A percentile compares a stretch with the other conserved stretches of the same genome.
These are phyloP conservation scores for Selenia dentaria DNA, from an alignment of 2,888 invertebrate species.

Conservation along the genomic window DNA sequence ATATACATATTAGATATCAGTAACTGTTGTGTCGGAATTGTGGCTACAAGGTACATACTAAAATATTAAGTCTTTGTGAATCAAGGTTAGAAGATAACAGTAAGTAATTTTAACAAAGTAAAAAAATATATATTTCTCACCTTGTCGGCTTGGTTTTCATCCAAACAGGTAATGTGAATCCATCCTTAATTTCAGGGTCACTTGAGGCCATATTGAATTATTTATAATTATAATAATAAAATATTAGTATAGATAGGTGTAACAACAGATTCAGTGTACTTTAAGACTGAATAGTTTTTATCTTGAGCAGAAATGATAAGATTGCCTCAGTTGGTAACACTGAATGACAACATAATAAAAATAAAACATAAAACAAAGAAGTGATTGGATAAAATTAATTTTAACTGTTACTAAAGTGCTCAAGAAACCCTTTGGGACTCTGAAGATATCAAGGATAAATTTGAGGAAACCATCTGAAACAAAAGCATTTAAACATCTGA, in stretches of 20 bases:
- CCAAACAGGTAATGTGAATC: constrained; percentile 89
- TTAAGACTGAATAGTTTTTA: constrained; percentile 53
- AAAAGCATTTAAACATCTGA: constrained; percentile 34
- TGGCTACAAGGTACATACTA: no score
- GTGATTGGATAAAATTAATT: constrained; percentile 35
- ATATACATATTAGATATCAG: no score
- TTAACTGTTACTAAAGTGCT: constrained; percentile 39
- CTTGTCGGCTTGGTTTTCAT: constrained; percentile 88
- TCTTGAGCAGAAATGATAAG: constrained; percentile 81
- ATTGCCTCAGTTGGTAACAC: constrained; percentile 59
- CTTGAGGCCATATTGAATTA: constrained; percentile 70
- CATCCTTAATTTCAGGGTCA: constrained; percentile 85
- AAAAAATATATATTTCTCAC: constrained; percentile 44
- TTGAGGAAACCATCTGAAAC: constrained; percentile 71
- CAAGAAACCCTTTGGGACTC: constrained; percentile 71
- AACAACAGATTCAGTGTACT: constrained; percentile 44
- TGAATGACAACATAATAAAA: constrained; percentile 44
- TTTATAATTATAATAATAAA: constrained; percentile 3
- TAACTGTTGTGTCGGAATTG: no score
- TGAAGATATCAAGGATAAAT: constrained; percentile 59
- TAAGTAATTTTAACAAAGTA: no score
- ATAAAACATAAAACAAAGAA: constrained; percentile 28
- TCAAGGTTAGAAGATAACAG: no score
- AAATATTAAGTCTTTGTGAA: no score
- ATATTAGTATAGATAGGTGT: constrained; percentile 18